Base-by-base conservation (phyloP, 2,113 vertebrate species). In the Leiothrix lutea region DNA sequence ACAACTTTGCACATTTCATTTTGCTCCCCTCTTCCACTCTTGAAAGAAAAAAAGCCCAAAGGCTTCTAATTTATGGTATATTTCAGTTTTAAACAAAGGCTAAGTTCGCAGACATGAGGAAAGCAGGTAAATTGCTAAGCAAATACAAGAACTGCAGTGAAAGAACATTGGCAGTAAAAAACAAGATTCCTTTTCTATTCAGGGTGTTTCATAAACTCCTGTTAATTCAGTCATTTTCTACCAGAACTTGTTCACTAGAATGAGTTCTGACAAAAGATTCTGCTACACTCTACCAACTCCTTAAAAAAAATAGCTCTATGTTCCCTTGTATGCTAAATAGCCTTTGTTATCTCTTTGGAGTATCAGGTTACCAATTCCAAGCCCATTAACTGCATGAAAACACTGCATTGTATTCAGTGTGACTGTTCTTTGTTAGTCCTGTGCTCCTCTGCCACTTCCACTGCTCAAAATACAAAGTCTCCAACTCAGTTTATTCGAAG, bases 291-390 rank as follows among this genome's bases (percentile, higher is more conserved):
- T 25, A 83, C 8, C 26, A 58, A 3, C 5, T 28, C 44, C 50
- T 45, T 9, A 29, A 77, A 66, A 42, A 72, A 33, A 17, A 38
- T 11, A 36, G 26, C 50, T 3, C 53, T 15, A 9, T 42, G 35
- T 74, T 86, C 35, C 72, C 48, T 81, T 78, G 38, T 84, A 86
- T 70, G 77, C 89, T 91, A 88, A 88, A 78, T 23, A 86, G 86
- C 61, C 33, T 80, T 80, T 69, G 53, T 90, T 93, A 88, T 58
- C 91, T 91, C 74, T 86, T 44, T 36, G 17, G 54, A 73, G 65
- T 77, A 82, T 95, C 91, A 69, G 25, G 70, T 92, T 90, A 91
- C 74, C 87, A 90, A 70, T 77, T 83, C 40, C 85, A 90, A 83
- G 67, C 56, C 82, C 56, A 78, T 78, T 91, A 94, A 57, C 7